Base-by-base conservation (phyloP, 2,113 vertebrate genomes). In the Cavia porcellus region DNA sequence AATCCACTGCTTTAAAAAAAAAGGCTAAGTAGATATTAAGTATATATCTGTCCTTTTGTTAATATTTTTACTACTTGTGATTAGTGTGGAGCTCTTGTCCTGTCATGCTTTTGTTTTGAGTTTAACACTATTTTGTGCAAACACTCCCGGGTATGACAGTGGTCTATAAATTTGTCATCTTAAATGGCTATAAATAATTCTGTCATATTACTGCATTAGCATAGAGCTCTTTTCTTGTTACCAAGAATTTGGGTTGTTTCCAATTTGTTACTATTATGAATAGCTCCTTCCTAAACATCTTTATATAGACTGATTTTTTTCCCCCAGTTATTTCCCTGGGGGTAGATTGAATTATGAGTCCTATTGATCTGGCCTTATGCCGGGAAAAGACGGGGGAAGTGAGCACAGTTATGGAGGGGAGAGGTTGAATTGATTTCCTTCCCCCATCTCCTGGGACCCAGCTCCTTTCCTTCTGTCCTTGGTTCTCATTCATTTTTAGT, bases 191-290 rank as follows among this genome's bases (percentile, higher is more conserved):
- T 97, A 79, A 95, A 47, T 89, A 96, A 89, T 89, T 91, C 92
- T 95, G 83, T 90, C 89, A 75, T 47, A 57, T 93, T 62, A 62
- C 80, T 94, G 77, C 42, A 47, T 93, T 62, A 55, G 52, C 20
- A 45, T 59, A 70, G 45, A 32, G 62, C 87, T 95, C 30, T 90
- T 89, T 90, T 92, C 89, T 92, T 86, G 57, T 82, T 86, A 85
- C 87, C 52, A 77, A 83, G 89, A 95, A 89, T 94, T 96, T 97
- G 97, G 89, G 86, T 80, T 86, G 92, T 95, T 94, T 97, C 97
- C 97, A 98, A 25, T 84, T 95, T 86, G 57, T 92, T 94, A 42
- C 64, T 95, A 0, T 96, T 92, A 93, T 95, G 94, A 96, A 92
- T 97, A 90, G 89, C 89, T 80, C 92, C 77, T 42, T 83, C 85